Conservation (phyloP, 2,113 vertebrate genomes). For the Actinemys pallida region DNA sequence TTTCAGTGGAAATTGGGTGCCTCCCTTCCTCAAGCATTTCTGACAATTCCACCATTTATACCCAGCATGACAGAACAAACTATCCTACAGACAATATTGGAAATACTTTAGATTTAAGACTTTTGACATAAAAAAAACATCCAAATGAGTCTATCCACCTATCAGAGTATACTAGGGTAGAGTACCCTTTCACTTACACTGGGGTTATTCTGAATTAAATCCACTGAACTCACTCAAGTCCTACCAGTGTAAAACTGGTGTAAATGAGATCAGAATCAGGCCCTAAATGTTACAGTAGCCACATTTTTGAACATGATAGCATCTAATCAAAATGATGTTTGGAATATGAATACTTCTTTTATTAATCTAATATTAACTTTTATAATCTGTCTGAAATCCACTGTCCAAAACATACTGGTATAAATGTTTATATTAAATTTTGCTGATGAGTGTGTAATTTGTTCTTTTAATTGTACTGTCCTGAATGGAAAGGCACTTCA, state of each 20-base stretch:
- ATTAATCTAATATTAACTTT: neutral
- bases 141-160: neutral
- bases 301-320: neutral
- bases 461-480: neutral
- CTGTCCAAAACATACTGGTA: neutral
- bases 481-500: neutral
- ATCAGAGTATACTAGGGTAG: neutral
- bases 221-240: rapidly evolving
- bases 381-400: neutral
- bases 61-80: neutral
- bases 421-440: neutral
- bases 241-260: neutral
- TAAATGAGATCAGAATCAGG: neutral
- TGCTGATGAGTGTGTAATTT: neutral
- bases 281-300: neutral
- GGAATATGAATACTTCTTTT: neutral
- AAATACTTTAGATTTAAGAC: neutral
- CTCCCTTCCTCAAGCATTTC: neutral
- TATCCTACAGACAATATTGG: neutral
- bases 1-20: neutral
- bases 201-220: neutral
- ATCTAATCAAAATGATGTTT: neutral
- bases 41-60: neutral
- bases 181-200: neutral
- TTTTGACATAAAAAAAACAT: neutral